phyloP scores from a whole-genome alignment of 2,113 vertebrate genomes.

The Calidris pugnax region DNA sequence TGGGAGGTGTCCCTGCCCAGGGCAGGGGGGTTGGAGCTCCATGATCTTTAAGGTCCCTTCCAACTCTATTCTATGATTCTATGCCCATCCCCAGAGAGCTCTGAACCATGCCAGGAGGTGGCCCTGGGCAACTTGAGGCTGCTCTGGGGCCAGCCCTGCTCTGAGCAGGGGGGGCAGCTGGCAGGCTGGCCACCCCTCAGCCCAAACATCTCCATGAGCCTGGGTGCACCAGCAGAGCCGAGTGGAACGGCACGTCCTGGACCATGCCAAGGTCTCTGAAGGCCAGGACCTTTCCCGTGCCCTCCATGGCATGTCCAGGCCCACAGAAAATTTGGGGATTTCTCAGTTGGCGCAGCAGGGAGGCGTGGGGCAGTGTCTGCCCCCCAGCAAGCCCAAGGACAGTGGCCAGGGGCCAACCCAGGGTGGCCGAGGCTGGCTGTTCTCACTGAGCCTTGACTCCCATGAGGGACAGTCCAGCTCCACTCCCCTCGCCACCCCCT shows the following conservation, averaged over 20 bases:
- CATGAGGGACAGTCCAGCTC: background rate
- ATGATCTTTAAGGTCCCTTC: too few species aligned
- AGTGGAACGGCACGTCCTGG: rapidly evolving
- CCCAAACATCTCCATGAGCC: rapidly evolving
- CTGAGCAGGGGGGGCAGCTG: background rate
- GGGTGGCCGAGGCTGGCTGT: rapidly evolving
- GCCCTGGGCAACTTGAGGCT: background rate
- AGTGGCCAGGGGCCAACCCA: rapidly evolving
- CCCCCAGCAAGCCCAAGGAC: background rate
- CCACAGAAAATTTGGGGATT: background rate
- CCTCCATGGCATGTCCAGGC: rapidly evolving
- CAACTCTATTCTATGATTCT: too few species aligned
- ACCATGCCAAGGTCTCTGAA: rapidly evolving
- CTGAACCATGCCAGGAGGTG: background rate
- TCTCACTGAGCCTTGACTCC: background rate
- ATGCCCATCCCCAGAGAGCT: background rate
- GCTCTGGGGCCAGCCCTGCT: background rate
- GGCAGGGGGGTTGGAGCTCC: too few species aligned
- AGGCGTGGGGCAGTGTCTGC: background rate
- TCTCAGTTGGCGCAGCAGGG: background rate
- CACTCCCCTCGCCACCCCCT: background rate
- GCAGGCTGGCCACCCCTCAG: background rate
- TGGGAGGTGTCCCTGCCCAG: too few species aligned
- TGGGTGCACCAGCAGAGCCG: rapidly evolving
- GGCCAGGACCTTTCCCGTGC: background rate